Evolutionary conservation across 2,888 invertebrate species (phyloP).

Genomic region (Pinctada fucata): DNA sequence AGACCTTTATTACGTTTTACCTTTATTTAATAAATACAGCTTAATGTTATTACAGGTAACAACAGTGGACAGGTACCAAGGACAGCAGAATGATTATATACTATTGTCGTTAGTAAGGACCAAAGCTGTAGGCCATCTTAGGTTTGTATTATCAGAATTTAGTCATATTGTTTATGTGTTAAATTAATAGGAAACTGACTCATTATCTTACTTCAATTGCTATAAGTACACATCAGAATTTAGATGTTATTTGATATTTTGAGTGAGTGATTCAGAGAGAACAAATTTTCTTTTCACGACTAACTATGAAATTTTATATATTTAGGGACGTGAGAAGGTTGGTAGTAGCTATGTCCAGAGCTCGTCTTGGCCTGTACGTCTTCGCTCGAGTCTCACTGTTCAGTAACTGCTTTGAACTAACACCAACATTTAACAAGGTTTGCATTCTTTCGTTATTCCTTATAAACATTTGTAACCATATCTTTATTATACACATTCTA

Average conservation of each 20-base stretch:
- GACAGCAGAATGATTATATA: slow-evolving; percentile 99
- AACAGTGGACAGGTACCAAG: slow-evolving; percentile 99
- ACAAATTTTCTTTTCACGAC: no score
- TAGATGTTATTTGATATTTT: not conserved
- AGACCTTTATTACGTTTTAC: no score
- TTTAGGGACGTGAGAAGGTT: slow-evolving; percentile 93
- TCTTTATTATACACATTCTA: no score
- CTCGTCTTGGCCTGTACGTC: slow-evolving; percentile 95
- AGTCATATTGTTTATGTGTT: no score
- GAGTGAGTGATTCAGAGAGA: no score
- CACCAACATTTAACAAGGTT: slow-evolving; percentile 87
- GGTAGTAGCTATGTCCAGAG: slow-evolving; percentile 98
- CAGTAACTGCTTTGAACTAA: slow-evolving; percentile 96
- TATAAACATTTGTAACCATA: not conserved
- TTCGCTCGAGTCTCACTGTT: slow-evolving; percentile 95
- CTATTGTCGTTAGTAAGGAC: slow-evolving; percentile 96
- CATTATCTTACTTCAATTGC: no score
- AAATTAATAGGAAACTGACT: no score
- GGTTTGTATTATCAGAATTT: slow-evolving; percentile 78
- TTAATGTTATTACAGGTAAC: slow-evolving; percentile 75
- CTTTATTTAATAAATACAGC: no score
- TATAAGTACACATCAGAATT: not conserved
- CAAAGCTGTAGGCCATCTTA: slow-evolving; percentile 96
- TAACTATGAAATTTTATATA: no score
- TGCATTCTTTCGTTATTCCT: no score